Conservation (phyloP, 2,113 vertebrate genomes). For the Ardeotis arabs region DNA sequence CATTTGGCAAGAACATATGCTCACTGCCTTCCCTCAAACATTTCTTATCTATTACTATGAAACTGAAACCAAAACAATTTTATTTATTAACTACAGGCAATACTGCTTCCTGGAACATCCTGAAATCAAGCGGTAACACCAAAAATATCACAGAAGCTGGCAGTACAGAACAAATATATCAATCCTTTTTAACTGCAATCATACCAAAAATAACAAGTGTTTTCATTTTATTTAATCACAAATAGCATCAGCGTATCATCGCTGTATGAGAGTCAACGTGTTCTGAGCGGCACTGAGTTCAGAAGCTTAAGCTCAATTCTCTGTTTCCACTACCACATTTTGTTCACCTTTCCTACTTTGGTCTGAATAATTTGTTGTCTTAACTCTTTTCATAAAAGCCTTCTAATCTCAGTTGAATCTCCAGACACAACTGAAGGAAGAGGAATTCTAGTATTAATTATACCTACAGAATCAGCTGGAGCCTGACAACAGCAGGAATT, state of each 20-base stretch:
- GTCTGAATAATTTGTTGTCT: background rate
- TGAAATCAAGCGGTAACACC: background rate
- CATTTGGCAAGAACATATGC: conserved; percentile 49
- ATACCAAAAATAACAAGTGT: background rate
- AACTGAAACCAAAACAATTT: conserved; percentile 23
- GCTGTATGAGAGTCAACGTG: accelerated
- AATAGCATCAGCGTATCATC: background rate
- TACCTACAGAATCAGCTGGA: background rate
- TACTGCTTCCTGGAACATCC: background rate
- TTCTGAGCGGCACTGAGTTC: background rate
- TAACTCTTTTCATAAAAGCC: background rate
- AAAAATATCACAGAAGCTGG: background rate
- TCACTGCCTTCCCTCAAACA: conserved; percentile 28
- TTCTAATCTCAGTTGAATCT: background rate
- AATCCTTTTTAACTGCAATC: background rate
- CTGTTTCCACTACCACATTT: background rate
- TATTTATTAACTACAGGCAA: background rate
- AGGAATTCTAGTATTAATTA: background rate
- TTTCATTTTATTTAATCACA: background rate
- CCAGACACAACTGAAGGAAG: background rate
- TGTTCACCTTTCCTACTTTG: background rate
- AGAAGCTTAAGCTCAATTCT: background rate
- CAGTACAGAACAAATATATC: background rate
- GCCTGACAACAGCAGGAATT: background rate
- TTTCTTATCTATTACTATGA: background rate